Evolutionary conservation across 2,888 invertebrate species (phyloP), one percentile per base, ranked within the genome.

Genomic region (Baronia brevicornis): DNA sequence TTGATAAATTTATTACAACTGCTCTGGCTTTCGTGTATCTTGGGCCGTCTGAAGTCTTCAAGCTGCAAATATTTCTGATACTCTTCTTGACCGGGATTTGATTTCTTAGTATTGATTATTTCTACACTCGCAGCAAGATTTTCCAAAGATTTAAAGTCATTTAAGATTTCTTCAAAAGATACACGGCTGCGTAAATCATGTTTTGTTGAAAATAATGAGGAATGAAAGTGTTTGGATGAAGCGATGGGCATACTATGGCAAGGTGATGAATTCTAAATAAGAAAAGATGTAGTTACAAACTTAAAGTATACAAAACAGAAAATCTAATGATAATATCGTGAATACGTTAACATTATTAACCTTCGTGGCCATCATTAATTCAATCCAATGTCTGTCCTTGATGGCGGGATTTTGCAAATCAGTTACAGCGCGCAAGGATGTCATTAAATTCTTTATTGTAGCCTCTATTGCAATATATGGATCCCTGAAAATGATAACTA

Each of bases 361-460:
- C 85, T 95, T 92, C 0, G 97, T 97, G 5, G 95, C 94, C 63
- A 90, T 89, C 95, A 97, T 97, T 9, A 98, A 82, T 63, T 97
- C 95, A 32, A 90, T 85, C 97, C 97, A 98, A 77, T 98, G 97
- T 25, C 97, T 88, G 39, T 96, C 95, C 42, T 94, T 88, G 47
- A 98, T 96, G 0, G 97, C 93, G 1, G 96, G 95, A 75, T 97
- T 97, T 71, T 97, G 97, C 4, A 97, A 80, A 61, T 97, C 97
- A 2, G 95, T 94, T 1, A 98, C 94, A 1, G 97, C 96, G 64
- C 95, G 86, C 43, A 97, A 72, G 0, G 97, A 96, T 0, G 97
- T 96, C 86, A 97, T 89, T 86, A 97, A 91, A 70, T 97, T 97
- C 78, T 94, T 95, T 12, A 97, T 90, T 3, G 89, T 90, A 3